A percentile compares a stretch with the other conserved stretches of the same genome.
Evolutionary conservation across 2,113 vertebrate genomes (phyloP).

Genomic region (Rhineura floridana): DNA sequence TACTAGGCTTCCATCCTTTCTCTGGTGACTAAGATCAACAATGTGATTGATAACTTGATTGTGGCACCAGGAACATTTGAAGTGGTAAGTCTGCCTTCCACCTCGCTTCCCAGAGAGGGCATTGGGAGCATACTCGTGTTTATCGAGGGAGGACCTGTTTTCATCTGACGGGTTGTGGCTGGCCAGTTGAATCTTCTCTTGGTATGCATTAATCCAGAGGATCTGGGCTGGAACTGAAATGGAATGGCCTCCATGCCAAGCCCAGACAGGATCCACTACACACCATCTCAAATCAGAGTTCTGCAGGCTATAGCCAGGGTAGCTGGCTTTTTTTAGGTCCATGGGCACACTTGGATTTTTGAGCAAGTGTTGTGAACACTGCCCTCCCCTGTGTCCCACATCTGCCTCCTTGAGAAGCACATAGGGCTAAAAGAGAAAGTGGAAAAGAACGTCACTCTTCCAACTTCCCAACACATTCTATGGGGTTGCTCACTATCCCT

Average conservation of each 20-base stretch:
- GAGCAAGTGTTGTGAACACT: not conserved
- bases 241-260: not conserved
- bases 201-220: too few relatives aligned
- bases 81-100: conserved; percentile 86
- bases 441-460: too few relatives aligned
- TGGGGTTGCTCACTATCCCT: not conserved
- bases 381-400: too few relatives aligned
- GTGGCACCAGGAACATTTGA: conserved; percentile 96
- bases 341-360: not conserved
- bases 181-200: not conserved
- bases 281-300: too few relatives aligned
- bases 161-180: not conserved
- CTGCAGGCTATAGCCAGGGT: too few relatives aligned
- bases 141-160: not conserved
- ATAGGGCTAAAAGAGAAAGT: too few relatives aligned
- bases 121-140: too few relatives aligned
- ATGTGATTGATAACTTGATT: conserved; percentile 96
- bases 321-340: not conserved
- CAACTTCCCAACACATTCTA: too few relatives aligned
- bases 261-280: not conserved
- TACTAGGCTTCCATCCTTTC: conserved; percentile 94
- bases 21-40: conserved; percentile 98
- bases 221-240: not conserved
- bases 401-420: not conserved
- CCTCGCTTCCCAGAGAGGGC: too few relatives aligned